Base-by-base conservation (phyloP, 2,113 vertebrate species). In the Hemichromis elongatus region DNA sequence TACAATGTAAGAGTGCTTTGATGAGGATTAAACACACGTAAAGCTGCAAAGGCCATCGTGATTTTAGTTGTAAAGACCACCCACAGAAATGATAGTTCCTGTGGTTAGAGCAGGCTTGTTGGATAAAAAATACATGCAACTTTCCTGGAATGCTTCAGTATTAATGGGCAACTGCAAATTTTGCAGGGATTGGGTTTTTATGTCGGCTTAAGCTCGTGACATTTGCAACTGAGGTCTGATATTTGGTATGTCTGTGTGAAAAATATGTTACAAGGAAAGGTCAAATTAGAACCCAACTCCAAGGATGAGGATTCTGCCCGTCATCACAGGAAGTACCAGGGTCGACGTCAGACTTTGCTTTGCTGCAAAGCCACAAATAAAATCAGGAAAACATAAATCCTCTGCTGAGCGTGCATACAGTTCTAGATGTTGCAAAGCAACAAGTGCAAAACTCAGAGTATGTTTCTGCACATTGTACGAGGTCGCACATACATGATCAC, bases 401-500 rank as follows among this genome's bases (percentile, higher is more conserved):
- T 59, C 13, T 0, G 6, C 82, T n/a, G 24, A 37, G 57, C 6
- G 3, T 50, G 70, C 14, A 11, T 37, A 24, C 1, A 10, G 1
- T 18, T 79, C 21, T 53, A 50, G 45, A 19, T 14, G n/a, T 14
- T 50, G 12, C 18, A 40, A 50, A 57, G 54, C 50, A 85, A 70
- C 13, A 28, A 12, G 61, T 63, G 26, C 37, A 68, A 28, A 88
- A 70, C 33, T 33, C 40, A 35, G 40, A 73, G 55, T 68, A 70
- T 53, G 50, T 80, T 42, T 50, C 54, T n/a, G 55, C 73, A 81
- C 53, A 77, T 35, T 3, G 30, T 11, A 50, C 4, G 12, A 53
- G 21, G 53, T 68, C 84, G 79, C 61, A 93, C 82, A 80, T 83
- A 86, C 70, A 88, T 89, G 79, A 86, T 40, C 77, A 83, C 77